Percentiles rank a stretch among this genome's conserved stretches.
phyloP scores from a whole-genome alignment of 2,797 vertebrate genomes.

The Siniperca obscura region DNA sequence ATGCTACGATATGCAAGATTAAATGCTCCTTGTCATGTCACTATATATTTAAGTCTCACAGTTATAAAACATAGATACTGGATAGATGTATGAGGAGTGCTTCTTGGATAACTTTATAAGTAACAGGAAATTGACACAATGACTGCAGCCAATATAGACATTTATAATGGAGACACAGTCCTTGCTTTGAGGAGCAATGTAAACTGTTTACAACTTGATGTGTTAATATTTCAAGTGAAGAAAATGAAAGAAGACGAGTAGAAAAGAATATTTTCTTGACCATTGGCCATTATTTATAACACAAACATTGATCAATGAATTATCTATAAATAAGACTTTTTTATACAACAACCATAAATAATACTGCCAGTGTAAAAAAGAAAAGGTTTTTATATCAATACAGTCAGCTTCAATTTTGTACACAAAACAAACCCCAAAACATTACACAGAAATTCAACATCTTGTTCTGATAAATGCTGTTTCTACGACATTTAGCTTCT shows the following conservation, averaged over 20 bases:
- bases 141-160: neutral
- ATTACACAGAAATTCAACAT: conserved; percentile 36
- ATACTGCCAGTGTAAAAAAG: conserved; percentile 77
- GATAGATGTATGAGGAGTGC: neutral
- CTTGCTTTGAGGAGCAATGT: conserved; percentile 2
- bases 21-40: neutral
- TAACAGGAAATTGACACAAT: neutral
- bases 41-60: neutral
- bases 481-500: conserved; percentile 16
- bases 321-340: conserved; percentile 65
- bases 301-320: conserved; percentile 48
- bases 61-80: too few species aligned
- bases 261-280: neutral
- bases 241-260: conserved; percentile 22
- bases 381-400: conserved; percentile 54
- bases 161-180: neutral
- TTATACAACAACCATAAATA: conserved; percentile 70
- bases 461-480: conserved; percentile 42
- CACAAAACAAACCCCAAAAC: conserved; percentile 39
- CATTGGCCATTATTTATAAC: conserved; percentile 43
- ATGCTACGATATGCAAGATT: neutral
- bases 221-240: conserved; percentile 6
- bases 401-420: conserved; percentile 47
- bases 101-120: neutral
- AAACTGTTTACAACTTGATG: neutral